Evolutionary conservation across 2,113 vertebrate species (phyloP).

Genomic region (Tupaia chinensis): DNA sequence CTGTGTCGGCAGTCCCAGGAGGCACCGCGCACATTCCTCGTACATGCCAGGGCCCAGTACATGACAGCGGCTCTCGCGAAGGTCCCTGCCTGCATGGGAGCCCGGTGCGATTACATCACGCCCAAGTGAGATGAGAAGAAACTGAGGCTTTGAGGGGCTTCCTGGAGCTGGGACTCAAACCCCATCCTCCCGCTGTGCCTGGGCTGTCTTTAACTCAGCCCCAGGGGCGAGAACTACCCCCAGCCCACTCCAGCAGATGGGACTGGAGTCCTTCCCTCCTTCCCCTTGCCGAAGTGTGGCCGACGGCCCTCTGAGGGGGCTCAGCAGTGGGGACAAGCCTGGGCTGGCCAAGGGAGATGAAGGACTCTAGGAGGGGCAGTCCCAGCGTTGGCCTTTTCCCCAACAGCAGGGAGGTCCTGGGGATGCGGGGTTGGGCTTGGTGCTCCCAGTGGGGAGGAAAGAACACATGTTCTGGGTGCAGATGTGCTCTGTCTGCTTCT

Average conservation of each 20-base stretch:
- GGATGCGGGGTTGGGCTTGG: background rate
- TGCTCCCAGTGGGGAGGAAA: background rate
- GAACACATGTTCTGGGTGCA: background rate
- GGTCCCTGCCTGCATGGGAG: background rate
- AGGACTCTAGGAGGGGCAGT: background rate
- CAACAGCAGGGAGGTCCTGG: background rate
- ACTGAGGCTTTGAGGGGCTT: background rate
- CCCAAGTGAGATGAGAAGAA: background rate
- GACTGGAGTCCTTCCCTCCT: background rate
- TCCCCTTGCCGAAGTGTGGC: background rate
- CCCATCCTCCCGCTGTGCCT: background rate
- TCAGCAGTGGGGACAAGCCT: background rate
- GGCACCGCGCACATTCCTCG: background rate
- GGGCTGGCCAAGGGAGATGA: background rate
- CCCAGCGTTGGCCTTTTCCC: background rate
- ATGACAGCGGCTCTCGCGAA: fast-evolving
- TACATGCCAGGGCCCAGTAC: background rate
- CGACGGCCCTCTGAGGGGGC: background rate
- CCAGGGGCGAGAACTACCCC: background rate
- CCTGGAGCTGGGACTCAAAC: background rate
- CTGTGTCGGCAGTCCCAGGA: background rate
- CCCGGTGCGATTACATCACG: background rate
- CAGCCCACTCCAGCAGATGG: background rate
- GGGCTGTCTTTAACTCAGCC: background rate
- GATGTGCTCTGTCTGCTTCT: background rate